These are phyloP conservation scores for Ibycter americanus DNA, from an alignment of 2,797 vertebrate genomes.

Conservation along the genomic window DNA sequence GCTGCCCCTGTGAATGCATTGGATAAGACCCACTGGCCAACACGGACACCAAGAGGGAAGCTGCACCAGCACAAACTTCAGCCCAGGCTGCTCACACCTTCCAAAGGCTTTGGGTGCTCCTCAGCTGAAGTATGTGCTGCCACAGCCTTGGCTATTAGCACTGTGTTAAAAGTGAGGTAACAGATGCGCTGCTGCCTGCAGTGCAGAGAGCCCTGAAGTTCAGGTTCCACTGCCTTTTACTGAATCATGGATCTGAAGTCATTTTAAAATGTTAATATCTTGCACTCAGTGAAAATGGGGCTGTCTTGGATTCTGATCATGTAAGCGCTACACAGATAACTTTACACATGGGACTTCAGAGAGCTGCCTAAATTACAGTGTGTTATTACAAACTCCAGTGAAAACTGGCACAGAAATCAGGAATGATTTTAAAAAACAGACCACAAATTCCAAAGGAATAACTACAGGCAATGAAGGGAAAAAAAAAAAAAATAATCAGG, in stretches of 20 bases:
- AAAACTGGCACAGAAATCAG: constrained; percentile 40
- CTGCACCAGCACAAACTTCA: background rate
- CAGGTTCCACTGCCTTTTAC: background rate
- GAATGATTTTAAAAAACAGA: constrained; percentile 39
- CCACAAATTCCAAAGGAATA: constrained; percentile 36
- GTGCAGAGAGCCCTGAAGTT: background rate
- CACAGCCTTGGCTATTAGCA: background rate
- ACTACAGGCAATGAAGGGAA: background rate
- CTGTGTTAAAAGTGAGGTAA: background rate
- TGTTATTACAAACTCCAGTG: constrained; percentile 49
- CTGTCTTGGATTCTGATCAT: constrained; percentile 51
- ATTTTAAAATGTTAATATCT: constrained; percentile 49
- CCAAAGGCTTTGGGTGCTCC: background rate
- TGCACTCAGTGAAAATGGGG: background rate
- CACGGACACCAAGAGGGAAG: background rate
- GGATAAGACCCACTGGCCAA: background rate
- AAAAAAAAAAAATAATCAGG: background rate
- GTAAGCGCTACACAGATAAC: constrained; percentile 16
- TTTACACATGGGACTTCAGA: constrained; percentile 36
- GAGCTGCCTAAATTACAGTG: constrained; percentile 51
- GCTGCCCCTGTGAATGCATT: background rate
- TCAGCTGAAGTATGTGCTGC: background rate
- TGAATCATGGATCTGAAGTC: background rate
- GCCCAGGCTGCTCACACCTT: background rate
- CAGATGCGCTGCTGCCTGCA: constrained; percentile 46